phyloP scores from a whole-genome alignment of 2,797 vertebrate genomes.

The Basileuterus tristriatus region DNA sequence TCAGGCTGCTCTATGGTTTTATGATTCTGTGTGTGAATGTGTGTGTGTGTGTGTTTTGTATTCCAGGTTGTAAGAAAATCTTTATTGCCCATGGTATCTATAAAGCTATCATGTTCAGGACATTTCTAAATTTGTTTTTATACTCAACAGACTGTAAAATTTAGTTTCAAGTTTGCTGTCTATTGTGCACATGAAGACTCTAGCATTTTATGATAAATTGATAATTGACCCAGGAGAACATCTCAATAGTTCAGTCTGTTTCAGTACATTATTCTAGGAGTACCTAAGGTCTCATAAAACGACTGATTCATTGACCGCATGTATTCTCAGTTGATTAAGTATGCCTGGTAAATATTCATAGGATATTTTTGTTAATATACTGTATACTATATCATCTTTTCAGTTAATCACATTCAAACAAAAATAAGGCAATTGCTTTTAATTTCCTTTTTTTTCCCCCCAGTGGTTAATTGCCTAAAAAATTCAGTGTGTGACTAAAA shows the following conservation, averaged over 20 bases:
- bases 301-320: conserved; percentile 13
- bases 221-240: conserved; percentile 40
- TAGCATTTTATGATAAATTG: conserved; percentile 32
- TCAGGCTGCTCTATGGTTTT: neutral
- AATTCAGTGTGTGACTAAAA: conserved; percentile 26
- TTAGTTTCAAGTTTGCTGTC: conserved; percentile 9
- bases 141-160: neutral
- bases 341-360: conserved; percentile 57
- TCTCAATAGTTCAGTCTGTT: neutral
- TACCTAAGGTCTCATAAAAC: conserved; percentile 34
- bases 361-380: conserved; percentile 37
- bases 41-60: neutral
- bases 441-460: neutral
- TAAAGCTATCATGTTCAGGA: conserved; percentile 11
- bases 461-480: conserved; percentile 30
- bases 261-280: conserved; percentile 28
- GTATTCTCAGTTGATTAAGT: conserved; percentile 31
- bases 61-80: neutral
- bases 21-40: neutral
- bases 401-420: conserved; percentile 40
- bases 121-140: neutral
- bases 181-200: neutral
- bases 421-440: conserved; percentile 51
- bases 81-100: neutral
- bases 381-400: neutral